These are phyloP conservation scores for Crioceris asparagi DNA, from an alignment of 2,888 invertebrate species.

Conservation along the genomic window DNA sequence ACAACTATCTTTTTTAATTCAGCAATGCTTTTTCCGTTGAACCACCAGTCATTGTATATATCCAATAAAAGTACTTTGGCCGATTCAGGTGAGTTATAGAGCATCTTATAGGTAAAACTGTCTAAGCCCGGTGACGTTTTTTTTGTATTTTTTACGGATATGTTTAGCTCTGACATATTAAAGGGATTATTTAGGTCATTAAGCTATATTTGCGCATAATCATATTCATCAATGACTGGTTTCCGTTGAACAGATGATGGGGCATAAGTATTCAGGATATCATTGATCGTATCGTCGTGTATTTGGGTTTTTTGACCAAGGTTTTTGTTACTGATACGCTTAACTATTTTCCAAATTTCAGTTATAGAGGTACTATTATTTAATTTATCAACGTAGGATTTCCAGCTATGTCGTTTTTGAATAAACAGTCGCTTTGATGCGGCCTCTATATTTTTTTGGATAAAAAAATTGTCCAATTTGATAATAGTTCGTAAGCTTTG, in stretches of 20 bases:
- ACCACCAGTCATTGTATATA: conserved; percentile 1
- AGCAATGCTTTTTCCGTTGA: conserved; percentile 1
- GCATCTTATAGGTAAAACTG: conserved; percentile 5
- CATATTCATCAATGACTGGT: neutral
- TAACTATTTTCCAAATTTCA: conserved; percentile 5
- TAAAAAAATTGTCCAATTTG: conserved; percentile 4
- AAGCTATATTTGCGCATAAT: conserved; percentile 1
- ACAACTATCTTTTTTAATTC: conserved; percentile 4
- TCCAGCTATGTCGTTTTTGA: conserved; percentile 1
- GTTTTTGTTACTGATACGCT: too few relatives aligned
- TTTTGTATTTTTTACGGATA: conserved; percentile 2
- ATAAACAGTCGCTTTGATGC: conserved; percentile 4
- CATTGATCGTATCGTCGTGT: too few relatives aligned
- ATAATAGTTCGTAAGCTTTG: too few relatives aligned
- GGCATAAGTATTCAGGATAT: too few relatives aligned
- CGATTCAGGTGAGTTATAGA: neutral
- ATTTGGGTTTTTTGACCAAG: too few relatives aligned
- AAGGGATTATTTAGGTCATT: neutral
- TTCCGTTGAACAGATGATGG: neutral
- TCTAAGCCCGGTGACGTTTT: conserved; percentile 4
- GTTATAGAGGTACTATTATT: conserved; percentile 1
- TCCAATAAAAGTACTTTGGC: conserved; percentile 1
- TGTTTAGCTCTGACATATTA: neutral
- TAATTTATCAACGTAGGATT: neutral
- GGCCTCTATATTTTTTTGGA: conserved; percentile 2